Conservation (phyloP, 2,888 invertebrate genomes). For the Xanthorhoe designata region DNA sequence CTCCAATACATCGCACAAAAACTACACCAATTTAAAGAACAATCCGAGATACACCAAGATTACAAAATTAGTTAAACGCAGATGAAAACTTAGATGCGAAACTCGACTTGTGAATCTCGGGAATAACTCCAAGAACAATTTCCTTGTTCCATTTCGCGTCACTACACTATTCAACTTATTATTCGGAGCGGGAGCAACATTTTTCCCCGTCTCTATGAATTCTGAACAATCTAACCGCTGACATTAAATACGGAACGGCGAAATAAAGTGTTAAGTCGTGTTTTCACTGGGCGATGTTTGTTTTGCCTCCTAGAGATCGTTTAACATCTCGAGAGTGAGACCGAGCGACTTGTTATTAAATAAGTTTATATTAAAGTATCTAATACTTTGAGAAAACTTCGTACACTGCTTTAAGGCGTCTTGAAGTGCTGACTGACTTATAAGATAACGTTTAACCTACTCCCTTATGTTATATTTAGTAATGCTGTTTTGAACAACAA, state of each 20-base stretch:
- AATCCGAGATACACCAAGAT: background rate
- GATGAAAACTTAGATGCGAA: constrained; percentile 25
- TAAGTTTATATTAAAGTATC: background rate
- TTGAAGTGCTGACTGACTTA: background rate
- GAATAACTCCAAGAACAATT: constrained; percentile 29
- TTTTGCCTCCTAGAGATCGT: background rate
- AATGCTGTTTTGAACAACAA: no score
- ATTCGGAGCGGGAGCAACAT: constrained; percentile 30
- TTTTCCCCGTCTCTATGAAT: constrained; percentile 36
- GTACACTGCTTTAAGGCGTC: background rate
- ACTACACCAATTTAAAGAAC: constrained; percentile 3
- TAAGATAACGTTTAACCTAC: background rate
- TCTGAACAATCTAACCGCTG: constrained; percentile 38
- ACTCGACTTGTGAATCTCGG: constrained; percentile 22
- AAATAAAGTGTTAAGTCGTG: constrained; percentile 24
- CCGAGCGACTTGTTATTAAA: background rate
- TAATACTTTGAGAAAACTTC: background rate
- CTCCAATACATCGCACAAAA: background rate
- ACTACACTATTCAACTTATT: constrained; percentile 33
- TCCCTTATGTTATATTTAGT: no score
- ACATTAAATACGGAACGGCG: constrained; percentile 27
- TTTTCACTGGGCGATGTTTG: constrained; percentile 10
- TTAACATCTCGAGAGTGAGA: background rate
- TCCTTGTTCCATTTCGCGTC: constrained; percentile 26
- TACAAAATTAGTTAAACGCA: constrained; percentile 19